These are phyloP conservation scores for Dicrurus megarhynchus DNA, from an alignment of 2,113 vertebrate species.

Conservation along the genomic window DNA sequence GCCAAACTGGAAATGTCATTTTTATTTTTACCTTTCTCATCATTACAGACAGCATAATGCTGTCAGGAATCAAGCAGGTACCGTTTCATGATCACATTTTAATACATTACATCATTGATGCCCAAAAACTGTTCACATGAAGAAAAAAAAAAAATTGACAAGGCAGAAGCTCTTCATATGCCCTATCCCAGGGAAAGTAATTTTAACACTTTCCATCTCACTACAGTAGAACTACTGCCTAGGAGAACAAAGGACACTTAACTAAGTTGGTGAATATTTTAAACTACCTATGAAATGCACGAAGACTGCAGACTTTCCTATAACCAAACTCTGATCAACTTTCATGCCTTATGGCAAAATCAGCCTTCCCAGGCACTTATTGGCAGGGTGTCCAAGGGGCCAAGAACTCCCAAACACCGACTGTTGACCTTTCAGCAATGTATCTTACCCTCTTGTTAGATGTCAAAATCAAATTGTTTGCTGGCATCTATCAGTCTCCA, in stretches of 20 bases:
- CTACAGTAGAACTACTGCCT: background rate
- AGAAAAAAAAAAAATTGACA: background rate
- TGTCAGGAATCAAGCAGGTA: slow-evolving; percentile 47
- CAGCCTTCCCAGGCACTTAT: background rate
- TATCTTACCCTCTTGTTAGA: background rate
- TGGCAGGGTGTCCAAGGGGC: background rate
- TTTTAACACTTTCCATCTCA: background rate
- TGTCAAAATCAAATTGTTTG: background rate
- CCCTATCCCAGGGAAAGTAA: background rate
- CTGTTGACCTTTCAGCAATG: background rate
- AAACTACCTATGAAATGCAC: background rate
- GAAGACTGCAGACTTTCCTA: background rate
- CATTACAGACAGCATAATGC: slow-evolving; percentile 51
- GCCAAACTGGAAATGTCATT: slow-evolving; percentile 32
- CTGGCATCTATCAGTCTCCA: background rate
- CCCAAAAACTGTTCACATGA: background rate
- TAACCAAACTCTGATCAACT: background rate
- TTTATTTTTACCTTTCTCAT: slow-evolving; percentile 53
- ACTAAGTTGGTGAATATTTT: background rate
- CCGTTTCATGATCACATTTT: slow-evolving; percentile 50
- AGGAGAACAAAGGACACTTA: background rate
- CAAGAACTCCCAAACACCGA: background rate
- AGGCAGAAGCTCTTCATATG: background rate
- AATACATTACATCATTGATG: background rate
- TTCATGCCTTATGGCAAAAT: background rate